Evolutionary conservation across 2,797 vertebrate genomes (phyloP).

Genomic region (Chaetophractus vellerosus): DNA sequence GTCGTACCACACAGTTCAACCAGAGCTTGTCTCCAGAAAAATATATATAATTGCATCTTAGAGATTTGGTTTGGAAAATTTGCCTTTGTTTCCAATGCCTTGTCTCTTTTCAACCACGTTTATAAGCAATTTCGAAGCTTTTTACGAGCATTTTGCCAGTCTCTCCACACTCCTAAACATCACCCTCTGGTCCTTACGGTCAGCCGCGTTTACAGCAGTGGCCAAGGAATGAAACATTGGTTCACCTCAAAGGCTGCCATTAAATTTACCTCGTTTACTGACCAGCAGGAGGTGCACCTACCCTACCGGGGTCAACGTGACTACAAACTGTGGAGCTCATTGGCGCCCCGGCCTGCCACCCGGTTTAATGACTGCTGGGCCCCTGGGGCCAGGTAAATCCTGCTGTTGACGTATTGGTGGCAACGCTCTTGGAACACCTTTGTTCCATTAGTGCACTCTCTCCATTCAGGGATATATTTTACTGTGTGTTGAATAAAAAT

Average conservation of each 20-base stretch:
- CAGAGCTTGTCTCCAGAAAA: constrained; percentile 74
- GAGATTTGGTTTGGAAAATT: constrained; percentile 81
- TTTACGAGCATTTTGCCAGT: constrained; percentile 72
- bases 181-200: constrained; percentile 57
- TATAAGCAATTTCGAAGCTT: constrained; percentile 76
- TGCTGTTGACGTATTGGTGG: constrained; percentile 79
- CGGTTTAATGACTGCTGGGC: constrained; percentile 66
- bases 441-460: constrained; percentile 65
- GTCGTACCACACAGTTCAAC: constrained; percentile 75
- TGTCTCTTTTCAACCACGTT: constrained; percentile 71
- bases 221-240: constrained; percentile 62
- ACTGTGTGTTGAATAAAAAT: constrained; percentile 78
- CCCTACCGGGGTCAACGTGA: constrained; percentile 61
- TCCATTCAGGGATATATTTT: constrained; percentile 70
- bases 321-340: neutral
- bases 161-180: constrained; percentile 76
- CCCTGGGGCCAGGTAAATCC: constrained; percentile 79
- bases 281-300: constrained; percentile 79
- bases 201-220: constrained; percentile 54
- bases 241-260: constrained; percentile 79
- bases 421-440: constrained; percentile 72
- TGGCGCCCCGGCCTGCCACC: constrained; percentile 43
- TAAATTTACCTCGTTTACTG: constrained; percentile 84
- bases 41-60: constrained; percentile 74
- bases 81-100: constrained; percentile 73